These are phyloP conservation scores for Neoaliturus tenellus DNA, from an alignment of 2,888 invertebrate species.

Conservation along the genomic window DNA sequence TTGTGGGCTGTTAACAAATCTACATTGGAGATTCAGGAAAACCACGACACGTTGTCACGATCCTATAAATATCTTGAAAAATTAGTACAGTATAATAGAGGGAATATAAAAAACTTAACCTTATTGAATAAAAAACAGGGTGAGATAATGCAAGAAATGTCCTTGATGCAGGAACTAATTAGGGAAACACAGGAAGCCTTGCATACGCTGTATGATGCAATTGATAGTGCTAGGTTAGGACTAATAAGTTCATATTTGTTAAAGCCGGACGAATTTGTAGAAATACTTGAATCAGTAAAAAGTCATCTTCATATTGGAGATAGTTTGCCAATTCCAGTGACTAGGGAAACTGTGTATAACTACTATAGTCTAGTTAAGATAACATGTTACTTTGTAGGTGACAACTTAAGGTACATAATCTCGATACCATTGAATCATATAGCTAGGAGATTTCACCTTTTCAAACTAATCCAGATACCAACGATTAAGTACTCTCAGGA, in stretches of 20 bases:
- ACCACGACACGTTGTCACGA: background rate
- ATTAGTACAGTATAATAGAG: background rate
- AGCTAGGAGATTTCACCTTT: slow-evolving; percentile 13
- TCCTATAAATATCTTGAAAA: background rate
- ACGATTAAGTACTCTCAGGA: background rate
- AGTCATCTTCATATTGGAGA: slow-evolving; percentile 19
- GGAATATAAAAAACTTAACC: background rate
- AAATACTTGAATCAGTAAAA: background rate
- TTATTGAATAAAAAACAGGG: background rate
- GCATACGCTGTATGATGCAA: background rate
- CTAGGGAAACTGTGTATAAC: slow-evolving; percentile 2
- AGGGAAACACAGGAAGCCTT: background rate
- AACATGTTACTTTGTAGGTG: background rate
- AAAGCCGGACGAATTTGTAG: background rate
- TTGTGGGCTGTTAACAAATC: background rate
- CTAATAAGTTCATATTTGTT: slow-evolving; percentile 12
- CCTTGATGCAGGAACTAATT: background rate
- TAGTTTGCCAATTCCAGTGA: background rate
- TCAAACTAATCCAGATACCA: slow-evolving; percentile 24
- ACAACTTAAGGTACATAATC: slow-evolving; percentile 14
- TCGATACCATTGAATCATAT: slow-evolving; percentile 15
- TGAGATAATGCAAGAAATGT: background rate
- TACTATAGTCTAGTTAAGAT: background rate
- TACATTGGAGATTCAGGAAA: background rate
- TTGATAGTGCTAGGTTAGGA: slow-evolving; percentile 11